Base-by-base conservation (phyloP, 2,797 vertebrate species). In the Rhodeus uyekii region DNA sequence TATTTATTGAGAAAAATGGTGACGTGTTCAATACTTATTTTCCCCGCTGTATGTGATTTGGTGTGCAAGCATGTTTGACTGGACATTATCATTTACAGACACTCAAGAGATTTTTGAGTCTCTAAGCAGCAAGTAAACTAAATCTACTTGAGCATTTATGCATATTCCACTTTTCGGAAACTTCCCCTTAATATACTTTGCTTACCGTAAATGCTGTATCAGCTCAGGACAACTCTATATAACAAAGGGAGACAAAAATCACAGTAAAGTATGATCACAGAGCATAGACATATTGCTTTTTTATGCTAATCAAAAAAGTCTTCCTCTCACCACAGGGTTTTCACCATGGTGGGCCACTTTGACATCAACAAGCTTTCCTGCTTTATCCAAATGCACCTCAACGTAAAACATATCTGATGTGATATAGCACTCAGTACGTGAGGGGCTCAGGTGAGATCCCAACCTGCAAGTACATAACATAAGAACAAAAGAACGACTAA, bases 261-360 rank as follows among this genome's bases (percentile, higher is more conserved):
- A 71, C 5, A 38, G 60, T 34, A 29, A 42, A 46, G 42, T 55
- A 22, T 72, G 72, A 68, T 9, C 13, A 16, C 42, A 39, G 24
- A 14, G 29, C 22, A 75, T 55, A 53, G 6, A 32, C 22, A 39
- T 1, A 53, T 34, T 63, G 24, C 7, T 65, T 38, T 16, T 68
- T 24, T 65, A 76, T n/a, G 18, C 27, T 38, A 42, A 24, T 24
- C 61, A 48, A 2, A 48, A 48, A 60, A 19, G 4, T 16, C 60
- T 24, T 64, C 19, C 7, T 24, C 96, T 48, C 87, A 99, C 98
- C 95, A 97, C 97, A 0, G 98, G 98, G 90, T 97, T 99, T 92
- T 99, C 98, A 88, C 98, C 96, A 39, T 99, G 98, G 92, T 99
- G 98, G 87, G 98, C 98, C 92, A 99, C 98, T 91, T 98, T 99